Percentiles rank a stretch among this genome's conserved stretches.
Evolutionary conservation across 2,113 vertebrate species (phyloP).

Genomic region (Stigmatopora argus): DNA sequence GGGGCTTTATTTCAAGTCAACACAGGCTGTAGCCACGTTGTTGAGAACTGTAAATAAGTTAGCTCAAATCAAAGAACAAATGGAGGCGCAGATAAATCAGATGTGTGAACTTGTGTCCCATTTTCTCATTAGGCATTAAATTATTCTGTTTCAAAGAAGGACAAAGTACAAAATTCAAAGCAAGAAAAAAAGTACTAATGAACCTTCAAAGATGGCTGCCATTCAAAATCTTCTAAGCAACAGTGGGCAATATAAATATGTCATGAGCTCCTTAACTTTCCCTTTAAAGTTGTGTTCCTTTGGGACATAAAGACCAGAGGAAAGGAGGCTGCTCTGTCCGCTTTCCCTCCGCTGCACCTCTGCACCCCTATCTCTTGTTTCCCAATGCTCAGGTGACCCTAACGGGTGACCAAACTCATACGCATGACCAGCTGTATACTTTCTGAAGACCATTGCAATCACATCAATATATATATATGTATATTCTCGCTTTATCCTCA

Average conservation of each 20-base stretch:
- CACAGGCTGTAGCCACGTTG: conserved; percentile 52
- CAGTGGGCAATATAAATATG: conserved; percentile 10
- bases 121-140: conserved; percentile 26
- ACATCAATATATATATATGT: conserved; percentile 5
- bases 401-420: conserved; percentile 43
- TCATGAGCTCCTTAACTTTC: conserved; percentile 44
- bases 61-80: conserved; percentile 58
- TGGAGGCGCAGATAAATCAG: conserved; percentile 46
- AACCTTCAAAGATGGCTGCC: conserved; percentile 30
- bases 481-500: no score
- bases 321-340: conserved; percentile 9
- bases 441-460: conserved; percentile 10
- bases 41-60: conserved; percentile 56
- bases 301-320: conserved; percentile 46
- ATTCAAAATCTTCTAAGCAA: conserved; percentile 12
- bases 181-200: background rate
- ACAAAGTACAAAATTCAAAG: conserved; percentile 5
- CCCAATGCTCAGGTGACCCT: conserved; percentile 39
- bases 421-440: conserved; percentile 37
- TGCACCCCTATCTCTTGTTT: conserved; percentile 23
- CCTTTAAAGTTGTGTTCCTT: conserved; percentile 43
- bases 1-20: conserved; percentile 60
- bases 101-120: conserved; percentile 32
- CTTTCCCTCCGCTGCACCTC: conserved; percentile 13
- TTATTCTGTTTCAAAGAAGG: conserved; percentile 36